Evolutionary conservation across 2,113 vertebrate species (phyloP), one percentile per base, ranked within the genome.

Genomic region (Leptodactylus fuscus): DNA sequence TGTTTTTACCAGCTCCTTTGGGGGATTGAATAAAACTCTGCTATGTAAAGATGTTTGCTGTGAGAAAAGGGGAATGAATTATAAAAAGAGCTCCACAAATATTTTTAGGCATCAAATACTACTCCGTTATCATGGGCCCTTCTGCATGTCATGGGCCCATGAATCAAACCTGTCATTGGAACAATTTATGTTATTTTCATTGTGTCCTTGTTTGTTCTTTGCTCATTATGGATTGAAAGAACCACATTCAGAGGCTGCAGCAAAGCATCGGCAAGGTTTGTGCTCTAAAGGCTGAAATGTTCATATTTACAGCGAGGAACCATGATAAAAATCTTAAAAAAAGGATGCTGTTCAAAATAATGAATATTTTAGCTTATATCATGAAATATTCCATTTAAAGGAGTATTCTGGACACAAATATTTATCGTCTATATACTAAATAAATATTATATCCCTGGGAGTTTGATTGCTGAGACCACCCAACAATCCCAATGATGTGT

Each of bases 1-100:
- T 75, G 51, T 75, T 76, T 83, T 83, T 62, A 34, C 46, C 27
- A 9, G 6, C 51, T 76, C 82, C 55, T 83, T 20, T 62, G 82
- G 71, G 82, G 76, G n/a, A 62, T 62, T 27, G 71, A 65, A 84
- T 84, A 49, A 84, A 65, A 84, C 71, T 74, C n/a, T 32, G 46
- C 53, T 76, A 84, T 11, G 53, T 48, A 74, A 60, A 76, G 53
- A 77, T 84, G 73, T 77, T 84, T 65, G 41, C 53, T 77, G 53
- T 84, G 38, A 65, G 71, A 84, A 46, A 76, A 67, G 58, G 81
- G 41, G 44, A 67, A 77, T 49, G 58, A 78, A 78, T 78, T 78
- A 51, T 85, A 49, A 77, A 84, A 69, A 41, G 12, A 4, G 18
- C 55, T 38, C 20, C 48, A 46, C 74, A 78, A 78, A 78, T 85